Evolutionary conservation across 2,113 vertebrate genomes (phyloP), one percentile per base, ranked within the genome.

Genomic region (Dissostichus mawsoni): DNA sequence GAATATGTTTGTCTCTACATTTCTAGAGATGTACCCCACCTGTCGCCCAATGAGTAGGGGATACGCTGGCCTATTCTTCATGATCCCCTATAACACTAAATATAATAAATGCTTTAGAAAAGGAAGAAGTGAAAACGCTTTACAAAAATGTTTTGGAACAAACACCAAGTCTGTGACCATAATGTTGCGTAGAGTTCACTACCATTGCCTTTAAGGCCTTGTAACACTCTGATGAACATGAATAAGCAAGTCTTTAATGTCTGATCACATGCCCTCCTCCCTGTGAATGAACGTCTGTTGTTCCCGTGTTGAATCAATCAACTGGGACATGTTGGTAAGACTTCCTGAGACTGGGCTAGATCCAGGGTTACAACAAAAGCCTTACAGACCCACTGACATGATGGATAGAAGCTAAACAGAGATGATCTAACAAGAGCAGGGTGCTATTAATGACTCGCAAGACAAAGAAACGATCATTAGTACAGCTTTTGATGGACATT

Each of bases 311-410:
- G 41, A 74, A 73, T 67, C 69, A 25, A 77, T 82, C 48, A 79
- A 9, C 51, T 33, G 56, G 65, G 55, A 44, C 59, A 10, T 1
- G 11, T 1, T 41, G 36, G 11, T 53, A 44, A n/a, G 50, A 66
- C 74, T 59, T 68, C 47, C 56, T 16, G 17, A 51, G 47, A 64
- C 78, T 62, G 70, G 48, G 65, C 8, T n/a, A 29, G 16, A 64
- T 58, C 29, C 71, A 79, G 44, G 53, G 62, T 75, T 0, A 77
- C 78, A 87, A 82, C 59, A 51, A 76, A 84, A 58, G 68, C 64
- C 67, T 67, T 14, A 74, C 58, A 82, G 20, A 45, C 14, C 33
- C 47, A 48, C 23, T n/a, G 74, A 76, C 63, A 73, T 45, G 66
- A 78, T 10, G n/a, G 53, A 20, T 76, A 25, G 53, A 65, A 9